Percentiles rank a stretch among this genome's conserved stretches.
Conservation (phyloP, 2,888 invertebrate genomes). For the Xanthorhoe spadicearia region DNA sequence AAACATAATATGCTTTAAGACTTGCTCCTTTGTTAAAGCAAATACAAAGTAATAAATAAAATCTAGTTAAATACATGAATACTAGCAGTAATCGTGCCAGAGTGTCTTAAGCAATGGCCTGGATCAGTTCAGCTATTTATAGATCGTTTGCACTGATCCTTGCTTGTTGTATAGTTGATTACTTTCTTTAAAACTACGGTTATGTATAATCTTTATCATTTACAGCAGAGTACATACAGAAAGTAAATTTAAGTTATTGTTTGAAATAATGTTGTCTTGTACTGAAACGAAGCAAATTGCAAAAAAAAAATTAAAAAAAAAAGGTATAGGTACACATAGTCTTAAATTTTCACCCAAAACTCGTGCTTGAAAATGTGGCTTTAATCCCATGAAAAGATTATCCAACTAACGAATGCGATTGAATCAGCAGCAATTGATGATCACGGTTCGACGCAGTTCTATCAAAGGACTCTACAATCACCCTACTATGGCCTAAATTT, state of each 20-base stretch:
- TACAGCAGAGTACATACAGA: no score
- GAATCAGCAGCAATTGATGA: constrained; percentile 16
- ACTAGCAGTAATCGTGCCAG: background rate
- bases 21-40: no score
- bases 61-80: no score
- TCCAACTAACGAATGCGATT: constrained; percentile 14
- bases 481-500: constrained; percentile 9
- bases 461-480: constrained; percentile 16
- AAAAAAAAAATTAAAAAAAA: no score
- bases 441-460: constrained; percentile 13
- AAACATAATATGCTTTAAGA: no score
- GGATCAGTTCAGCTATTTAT: background rate
- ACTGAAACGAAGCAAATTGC: no score
- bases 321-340: no score
- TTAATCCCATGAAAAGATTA: constrained; percentile 9
- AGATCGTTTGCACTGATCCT: background rate
- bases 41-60: no score
- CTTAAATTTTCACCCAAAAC: background rate
- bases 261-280: no score
- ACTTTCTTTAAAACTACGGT: no score
- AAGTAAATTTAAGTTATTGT: no score
- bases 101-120: background rate
- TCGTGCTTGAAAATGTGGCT: background rate
- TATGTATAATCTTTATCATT: no score
- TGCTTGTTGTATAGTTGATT: background rate